A percentile compares a stretch with the other conserved stretches of the same genome.
phyloP scores from a whole-genome alignment of 2,888 invertebrate genomes.

The Aleiodes leptofemur region DNA sequence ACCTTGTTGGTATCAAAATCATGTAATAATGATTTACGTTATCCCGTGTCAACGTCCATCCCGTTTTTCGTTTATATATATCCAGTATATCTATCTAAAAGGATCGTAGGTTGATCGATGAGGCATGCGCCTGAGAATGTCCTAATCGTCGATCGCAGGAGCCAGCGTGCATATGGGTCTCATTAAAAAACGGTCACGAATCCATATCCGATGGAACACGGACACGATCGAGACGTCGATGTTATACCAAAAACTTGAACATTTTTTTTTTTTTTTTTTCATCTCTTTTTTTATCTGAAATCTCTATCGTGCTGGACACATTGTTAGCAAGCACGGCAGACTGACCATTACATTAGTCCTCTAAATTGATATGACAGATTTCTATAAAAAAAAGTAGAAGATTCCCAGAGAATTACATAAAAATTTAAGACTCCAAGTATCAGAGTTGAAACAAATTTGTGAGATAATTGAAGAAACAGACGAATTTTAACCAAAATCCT shows the following conservation, averaged over 20 bases:
- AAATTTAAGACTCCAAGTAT: constrained; percentile 31
- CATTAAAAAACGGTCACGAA: constrained; percentile 55
- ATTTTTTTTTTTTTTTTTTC: constrained; percentile 8
- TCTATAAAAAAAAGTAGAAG: constrained; percentile 13
- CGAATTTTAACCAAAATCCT: constrained; percentile 50
- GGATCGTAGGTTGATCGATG: constrained; percentile 66
- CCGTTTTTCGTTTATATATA: constrained; percentile 40
- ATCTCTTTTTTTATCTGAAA: constrained; percentile 42
- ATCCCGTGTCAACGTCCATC: constrained; percentile 42
- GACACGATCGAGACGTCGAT: constrained; percentile 43
- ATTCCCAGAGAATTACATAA: constrained; percentile 7
- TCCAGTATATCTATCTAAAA: constrained; percentile 47
- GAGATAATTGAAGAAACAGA: constrained; percentile 13
- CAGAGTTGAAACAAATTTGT: constrained; percentile 30
- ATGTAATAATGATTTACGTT: constrained; percentile 42
- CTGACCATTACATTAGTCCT: constrained; percentile 25
- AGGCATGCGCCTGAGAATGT: constrained; percentile 67
- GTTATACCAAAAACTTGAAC: constrained; percentile 27
- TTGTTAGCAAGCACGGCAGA: constrained; percentile 30
- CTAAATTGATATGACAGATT: constrained; percentile 22
- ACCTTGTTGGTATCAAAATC: constrained; percentile 19
- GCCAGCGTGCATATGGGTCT: constrained; percentile 57
- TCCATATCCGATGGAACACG: constrained; percentile 40
- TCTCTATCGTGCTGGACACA: constrained; percentile 39
- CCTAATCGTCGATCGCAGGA: constrained; percentile 68